phyloP scores from a whole-genome alignment of 64 coral and sea anemone genomes.

The Dendronephthya gigantea region DNA sequence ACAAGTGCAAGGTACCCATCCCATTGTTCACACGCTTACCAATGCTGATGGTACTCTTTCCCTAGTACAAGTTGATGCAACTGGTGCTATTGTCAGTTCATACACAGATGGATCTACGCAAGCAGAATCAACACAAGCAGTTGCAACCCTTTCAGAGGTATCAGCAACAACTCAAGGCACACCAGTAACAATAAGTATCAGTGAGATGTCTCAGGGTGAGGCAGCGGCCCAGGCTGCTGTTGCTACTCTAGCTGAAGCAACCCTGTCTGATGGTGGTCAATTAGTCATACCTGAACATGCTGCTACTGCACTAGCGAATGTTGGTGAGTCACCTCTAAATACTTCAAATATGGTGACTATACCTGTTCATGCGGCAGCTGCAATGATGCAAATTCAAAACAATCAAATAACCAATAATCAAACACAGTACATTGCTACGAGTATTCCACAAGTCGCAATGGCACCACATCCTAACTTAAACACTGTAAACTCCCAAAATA shows the following conservation, averaged over 20 bases:
- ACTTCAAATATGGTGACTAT: slow-evolving; percentile 95
- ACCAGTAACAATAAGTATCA: slow-evolving; percentile 53
- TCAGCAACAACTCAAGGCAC: slow-evolving; percentile 82
- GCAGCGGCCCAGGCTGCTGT: slow-evolving; percentile 91
- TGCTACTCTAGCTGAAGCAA: slow-evolving; percentile 95
- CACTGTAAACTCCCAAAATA: slow-evolving; percentile 77
- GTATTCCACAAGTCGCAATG: slow-evolving; percentile 95
- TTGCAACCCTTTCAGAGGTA: slow-evolving; percentile 91
- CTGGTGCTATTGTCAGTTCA: slow-evolving; percentile 79
- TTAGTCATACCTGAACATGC: slow-evolving; percentile 95
- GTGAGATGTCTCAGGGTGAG: slow-evolving; percentile 74
- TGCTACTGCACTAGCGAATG: slow-evolving; percentile 68
- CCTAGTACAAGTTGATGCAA: slow-evolving; percentile 90
- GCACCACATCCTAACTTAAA: slow-evolving; percentile 82
- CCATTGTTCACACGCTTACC: slow-evolving; percentile 96
- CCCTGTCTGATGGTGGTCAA: slow-evolving; percentile 87
- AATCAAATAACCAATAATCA: slow-evolving; percentile 62
- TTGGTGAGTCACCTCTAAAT: slow-evolving; percentile 56
- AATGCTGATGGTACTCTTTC: slow-evolving; percentile 98
- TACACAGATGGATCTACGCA: slow-evolving; percentile 67
- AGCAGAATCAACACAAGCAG: slow-evolving; percentile 85
- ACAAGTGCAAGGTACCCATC: slow-evolving; percentile 54
- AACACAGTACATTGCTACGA: slow-evolving; percentile 61
- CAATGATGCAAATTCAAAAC: slow-evolving; percentile 87
- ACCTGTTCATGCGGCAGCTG: slow-evolving; percentile 85